Conservation (phyloP, 2,113 vertebrate species). For the Ceyx melanurus region DNA sequence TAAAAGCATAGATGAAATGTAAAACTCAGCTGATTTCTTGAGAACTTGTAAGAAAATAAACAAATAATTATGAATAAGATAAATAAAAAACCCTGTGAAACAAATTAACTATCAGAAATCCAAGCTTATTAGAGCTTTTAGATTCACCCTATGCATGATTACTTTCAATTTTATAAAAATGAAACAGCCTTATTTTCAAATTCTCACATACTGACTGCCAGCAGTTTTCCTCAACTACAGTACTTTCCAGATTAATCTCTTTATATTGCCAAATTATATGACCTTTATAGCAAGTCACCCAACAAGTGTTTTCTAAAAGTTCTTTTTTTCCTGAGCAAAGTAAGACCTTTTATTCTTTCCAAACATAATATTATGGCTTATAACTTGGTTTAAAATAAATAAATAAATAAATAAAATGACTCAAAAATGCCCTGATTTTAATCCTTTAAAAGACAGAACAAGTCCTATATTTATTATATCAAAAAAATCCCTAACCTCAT, state of each 20-base stretch:
- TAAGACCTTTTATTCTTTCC: slow-evolving; percentile 31
- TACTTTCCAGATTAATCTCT: slow-evolving; percentile 28
- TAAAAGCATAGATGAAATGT: neutral
- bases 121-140: neutral
- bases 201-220: neutral
- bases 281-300: slow-evolving; percentile 20
- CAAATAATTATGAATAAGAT: neutral
- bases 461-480: slow-evolving; percentile 21
- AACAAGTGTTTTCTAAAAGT: slow-evolving; percentile 23
- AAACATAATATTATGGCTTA: slow-evolving; percentile 29
- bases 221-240: slow-evolving; percentile 1
- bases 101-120: neutral
- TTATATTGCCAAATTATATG: slow-evolving; percentile 2
- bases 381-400: neutral
- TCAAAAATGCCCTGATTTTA: neutral
- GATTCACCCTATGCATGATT: neutral
- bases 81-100: neutral
- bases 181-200: neutral
- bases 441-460: slow-evolving; percentile 27
- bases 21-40: neutral
- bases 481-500: slow-evolving; percentile 29
- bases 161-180: neutral
- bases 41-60: neutral
- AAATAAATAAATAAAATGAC: neutral
- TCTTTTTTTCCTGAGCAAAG: neutral